Percentiles rank a stretch among this genome's conserved stretches.
Evolutionary conservation across 2,113 vertebrate genomes (phyloP).

Genomic region (Candoia aspera): DNA sequence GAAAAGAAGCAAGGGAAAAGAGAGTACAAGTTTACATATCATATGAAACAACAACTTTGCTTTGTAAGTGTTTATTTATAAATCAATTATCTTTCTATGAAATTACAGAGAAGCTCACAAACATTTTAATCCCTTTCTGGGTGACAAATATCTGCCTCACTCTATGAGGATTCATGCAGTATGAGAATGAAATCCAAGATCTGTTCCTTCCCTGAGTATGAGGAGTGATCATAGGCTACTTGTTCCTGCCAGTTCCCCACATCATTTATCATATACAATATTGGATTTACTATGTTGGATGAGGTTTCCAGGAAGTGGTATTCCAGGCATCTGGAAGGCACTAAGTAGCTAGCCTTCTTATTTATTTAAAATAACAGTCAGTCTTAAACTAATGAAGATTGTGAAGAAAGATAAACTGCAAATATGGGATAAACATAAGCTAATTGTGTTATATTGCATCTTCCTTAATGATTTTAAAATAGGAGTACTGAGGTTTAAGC

Average conservation of each 20-base stretch:
- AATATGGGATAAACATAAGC: background rate
- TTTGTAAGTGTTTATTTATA: background rate
- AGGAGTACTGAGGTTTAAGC: background rate
- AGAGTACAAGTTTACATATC: background rate
- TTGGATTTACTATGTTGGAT: background rate
- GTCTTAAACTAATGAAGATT: background rate
- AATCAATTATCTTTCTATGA: background rate
- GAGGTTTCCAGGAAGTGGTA: background rate
- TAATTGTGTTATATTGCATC: background rate
- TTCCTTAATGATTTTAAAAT: background rate
- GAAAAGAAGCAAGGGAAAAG: background rate
- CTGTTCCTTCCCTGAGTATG: background rate
- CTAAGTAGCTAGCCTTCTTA: background rate
- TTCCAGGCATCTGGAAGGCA: background rate
- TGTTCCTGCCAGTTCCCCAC: background rate
- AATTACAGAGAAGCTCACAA: background rate
- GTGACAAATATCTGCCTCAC: background rate
- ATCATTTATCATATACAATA: background rate
- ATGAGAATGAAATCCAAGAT: background rate
- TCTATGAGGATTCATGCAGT: background rate
- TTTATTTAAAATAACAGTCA: background rate
- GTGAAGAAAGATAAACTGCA: background rate
- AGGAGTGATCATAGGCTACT: background rate
- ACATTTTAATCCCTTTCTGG: too few relatives aligned
- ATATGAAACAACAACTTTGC: background rate